phyloP scores from a whole-genome alignment of 2,888 invertebrate genomes.

The Aphidoletes aphidimyza region DNA sequence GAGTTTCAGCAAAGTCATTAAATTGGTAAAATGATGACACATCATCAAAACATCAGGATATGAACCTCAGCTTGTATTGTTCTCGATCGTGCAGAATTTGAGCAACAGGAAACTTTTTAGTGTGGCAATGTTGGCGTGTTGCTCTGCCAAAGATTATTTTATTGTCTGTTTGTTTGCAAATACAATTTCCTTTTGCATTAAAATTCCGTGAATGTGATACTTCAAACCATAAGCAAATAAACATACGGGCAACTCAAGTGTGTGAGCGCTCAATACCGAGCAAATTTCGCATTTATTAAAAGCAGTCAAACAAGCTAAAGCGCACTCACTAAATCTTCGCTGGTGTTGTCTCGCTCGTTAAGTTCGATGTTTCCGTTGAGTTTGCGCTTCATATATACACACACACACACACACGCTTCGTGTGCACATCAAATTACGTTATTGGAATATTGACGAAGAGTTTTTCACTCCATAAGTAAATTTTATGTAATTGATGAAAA shows the following conservation, averaged over 20 bases:
- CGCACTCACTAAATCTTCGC: conserved; percentile 6
- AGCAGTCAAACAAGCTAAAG: not conserved
- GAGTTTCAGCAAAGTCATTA: not conserved
- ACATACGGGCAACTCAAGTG: not conserved
- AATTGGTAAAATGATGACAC: conserved; percentile 33
- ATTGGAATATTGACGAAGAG: conserved; percentile 18
- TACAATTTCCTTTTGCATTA: conserved; percentile 25
- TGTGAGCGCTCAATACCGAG: no score
- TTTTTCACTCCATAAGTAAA: not conserved
- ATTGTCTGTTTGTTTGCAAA: conserved; percentile 45
- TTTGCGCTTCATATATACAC: no score
- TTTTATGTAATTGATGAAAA: conserved; percentile 32
- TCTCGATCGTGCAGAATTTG: not conserved
- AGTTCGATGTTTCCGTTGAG: not conserved
- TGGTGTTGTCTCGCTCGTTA: not conserved
- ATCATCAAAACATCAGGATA: not conserved
- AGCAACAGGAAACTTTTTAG: not conserved
- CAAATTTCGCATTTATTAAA: not conserved
- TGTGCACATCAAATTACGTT: not conserved
- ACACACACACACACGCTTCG: no score
- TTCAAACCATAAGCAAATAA: not conserved
- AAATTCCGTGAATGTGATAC: conserved; percentile 15
- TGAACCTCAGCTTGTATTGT: not conserved
- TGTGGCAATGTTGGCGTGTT: not conserved
- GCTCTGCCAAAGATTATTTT: not conserved